Percentiles rank a stretch among this genome's conserved stretches.
Conservation (phyloP, 2,797 vertebrate genomes). For the Champsocephalus gunnari region DNA sequence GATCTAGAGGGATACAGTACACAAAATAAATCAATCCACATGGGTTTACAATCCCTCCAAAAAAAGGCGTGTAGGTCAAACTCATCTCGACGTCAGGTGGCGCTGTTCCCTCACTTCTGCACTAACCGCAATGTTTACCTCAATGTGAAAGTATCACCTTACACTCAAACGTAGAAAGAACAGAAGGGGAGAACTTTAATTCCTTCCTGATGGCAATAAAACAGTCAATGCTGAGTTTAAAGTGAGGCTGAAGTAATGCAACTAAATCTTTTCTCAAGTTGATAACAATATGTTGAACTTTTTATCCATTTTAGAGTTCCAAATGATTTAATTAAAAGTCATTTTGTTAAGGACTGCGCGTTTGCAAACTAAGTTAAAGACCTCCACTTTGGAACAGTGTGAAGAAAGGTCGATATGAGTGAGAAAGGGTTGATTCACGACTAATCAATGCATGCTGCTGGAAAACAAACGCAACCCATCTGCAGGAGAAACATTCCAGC, state of each 20-base stretch:
- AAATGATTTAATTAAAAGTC: constrained; percentile 1
- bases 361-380: neutral
- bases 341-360: neutral
- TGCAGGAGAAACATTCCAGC: constrained; percentile 65
- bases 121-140: constrained; percentile 77
- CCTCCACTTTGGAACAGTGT: neutral
- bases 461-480: constrained; percentile 51
- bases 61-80: neutral
- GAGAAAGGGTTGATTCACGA: neutral
- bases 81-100: constrained; percentile 57
- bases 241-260: neutral
- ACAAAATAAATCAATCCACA: constrained; percentile 22
- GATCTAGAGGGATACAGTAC: constrained; percentile 56
- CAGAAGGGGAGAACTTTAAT: constrained; percentile 29
- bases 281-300: neutral
- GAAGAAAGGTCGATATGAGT: neutral
- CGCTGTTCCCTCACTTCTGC: constrained; percentile 50
- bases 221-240: neutral
- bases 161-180: constrained; percentile 56
- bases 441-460: constrained; percentile 39
- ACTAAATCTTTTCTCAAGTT: neutral
- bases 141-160: constrained; percentile 69
- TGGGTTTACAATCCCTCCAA: constrained; percentile 3
- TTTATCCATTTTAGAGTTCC: constrained; percentile 8
- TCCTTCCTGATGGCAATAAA: constrained; percentile 28